A percentile compares a stretch with the other conserved stretches of the same genome.
phyloP scores from a whole-genome alignment of 2,888 invertebrate species.

The Pelosia muscerda region DNA sequence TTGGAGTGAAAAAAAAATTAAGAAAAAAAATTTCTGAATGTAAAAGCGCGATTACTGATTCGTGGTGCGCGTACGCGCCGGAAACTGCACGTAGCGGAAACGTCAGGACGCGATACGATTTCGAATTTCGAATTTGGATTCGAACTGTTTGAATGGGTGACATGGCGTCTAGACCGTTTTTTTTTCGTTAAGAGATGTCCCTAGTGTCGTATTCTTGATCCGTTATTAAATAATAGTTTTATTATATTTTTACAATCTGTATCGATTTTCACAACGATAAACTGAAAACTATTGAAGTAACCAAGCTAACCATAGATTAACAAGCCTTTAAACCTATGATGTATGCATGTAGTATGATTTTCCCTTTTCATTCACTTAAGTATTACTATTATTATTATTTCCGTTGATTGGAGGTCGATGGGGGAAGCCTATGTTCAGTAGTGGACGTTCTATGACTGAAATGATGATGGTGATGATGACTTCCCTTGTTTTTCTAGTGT shows the following conservation, averaged over 20 bases:
- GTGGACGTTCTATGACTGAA: too few species aligned
- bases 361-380: too few species aligned
- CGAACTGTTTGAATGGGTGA: slow-evolving; percentile 73
- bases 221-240: slow-evolving; percentile 26
- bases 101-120: slow-evolving; percentile 86
- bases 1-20: slow-evolving; percentile 60
- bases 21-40: slow-evolving; percentile 59
- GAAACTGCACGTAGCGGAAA: slow-evolving; percentile 84
- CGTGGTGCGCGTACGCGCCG: slow-evolving; percentile 78
- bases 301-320: too few species aligned
- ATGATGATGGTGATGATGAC: too few species aligned
- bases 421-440: too few species aligned
- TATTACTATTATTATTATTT: too few species aligned
- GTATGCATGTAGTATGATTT: too few species aligned
- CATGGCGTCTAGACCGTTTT: slow-evolving; percentile 72
- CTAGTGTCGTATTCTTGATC: slow-evolving; percentile 44
- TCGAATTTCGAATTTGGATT: slow-evolving; percentile 83
- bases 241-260: background rate
- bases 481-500: too few species aligned
- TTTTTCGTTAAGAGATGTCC: slow-evolving; percentile 58
- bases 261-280: background rate
- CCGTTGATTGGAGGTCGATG: too few species aligned
- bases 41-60: slow-evolving; percentile 79
- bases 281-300: too few species aligned
- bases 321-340: too few species aligned